Evolutionary conservation across 1,140 invertebrate genomes (phyloP).

Genomic region (Leptinotarsa lineolata): DNA sequence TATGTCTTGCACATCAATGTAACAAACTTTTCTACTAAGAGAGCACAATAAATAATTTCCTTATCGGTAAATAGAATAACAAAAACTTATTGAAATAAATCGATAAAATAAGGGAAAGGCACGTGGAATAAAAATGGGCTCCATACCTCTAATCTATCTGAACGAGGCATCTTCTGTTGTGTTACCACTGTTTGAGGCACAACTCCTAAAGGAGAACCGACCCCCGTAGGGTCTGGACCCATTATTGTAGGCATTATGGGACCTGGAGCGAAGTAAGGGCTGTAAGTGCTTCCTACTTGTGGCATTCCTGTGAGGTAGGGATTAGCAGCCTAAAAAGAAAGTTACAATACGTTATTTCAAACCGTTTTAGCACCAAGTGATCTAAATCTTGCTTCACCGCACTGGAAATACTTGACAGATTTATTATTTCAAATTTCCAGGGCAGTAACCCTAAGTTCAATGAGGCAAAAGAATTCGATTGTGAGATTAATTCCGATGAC

Average conservation of each 20-base stretch:
- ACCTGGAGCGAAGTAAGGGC: conserved; percentile 84
- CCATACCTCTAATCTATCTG: conserved; percentile 94
- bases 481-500: no score
- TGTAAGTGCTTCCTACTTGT: conserved; percentile 81
- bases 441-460: no score
- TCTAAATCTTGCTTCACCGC: not conserved
- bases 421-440: not conserved
- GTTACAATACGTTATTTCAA: not conserved
- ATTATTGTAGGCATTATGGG: conserved; percentile 85
- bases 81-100: conserved; percentile 15
- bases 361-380: not conserved
- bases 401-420: not conserved
- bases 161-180: conserved; percentile 91
- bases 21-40: not conserved
- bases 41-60: not conserved
- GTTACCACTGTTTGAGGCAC: conserved; percentile 83
- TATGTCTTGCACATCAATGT: no score
- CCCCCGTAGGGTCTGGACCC: conserved; percentile 75
- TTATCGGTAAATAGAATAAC: not conserved
- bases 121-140: conserved; percentile 31
- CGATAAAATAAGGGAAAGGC: conserved; percentile 22
- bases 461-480: no score
- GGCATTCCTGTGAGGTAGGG: conserved; percentile 88
- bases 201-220: conserved; percentile 70
- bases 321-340: conserved; percentile 74